Conservation (phyloP, 1,140 invertebrate species). For the Calosoma granatense region DNA sequence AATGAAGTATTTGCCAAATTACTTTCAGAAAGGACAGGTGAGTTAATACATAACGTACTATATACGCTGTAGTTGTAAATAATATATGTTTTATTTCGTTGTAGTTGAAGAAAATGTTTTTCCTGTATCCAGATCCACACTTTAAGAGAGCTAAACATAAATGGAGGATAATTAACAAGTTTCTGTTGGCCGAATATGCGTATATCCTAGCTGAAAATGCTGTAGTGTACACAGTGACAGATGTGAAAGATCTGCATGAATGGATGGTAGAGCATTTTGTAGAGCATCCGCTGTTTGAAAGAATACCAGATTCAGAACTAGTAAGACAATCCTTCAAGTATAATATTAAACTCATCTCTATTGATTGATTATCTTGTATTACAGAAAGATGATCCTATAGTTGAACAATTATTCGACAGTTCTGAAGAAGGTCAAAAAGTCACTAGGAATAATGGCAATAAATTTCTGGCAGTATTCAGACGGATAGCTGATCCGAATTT, state of each 20-base stretch:
- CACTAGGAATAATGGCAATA: constrained; percentile 85
- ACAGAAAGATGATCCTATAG: constrained; percentile 71
- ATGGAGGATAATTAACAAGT: constrained; percentile 96
- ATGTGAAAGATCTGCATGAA: constrained; percentile 93
- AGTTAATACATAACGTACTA: constrained; percentile 16
- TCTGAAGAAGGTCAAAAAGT: constrained; percentile 99
- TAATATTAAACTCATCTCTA: constrained; percentile 16
- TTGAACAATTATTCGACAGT: constrained; percentile 80
- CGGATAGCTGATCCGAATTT: constrained; percentile 49
- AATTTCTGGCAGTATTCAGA: constrained; percentile 85
- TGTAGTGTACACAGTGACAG: constrained; percentile 91
- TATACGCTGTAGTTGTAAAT: not conserved
- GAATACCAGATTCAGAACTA: constrained; percentile 60
- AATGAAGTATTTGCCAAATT: constrained; percentile 98
- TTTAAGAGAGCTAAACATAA: constrained; percentile 99
- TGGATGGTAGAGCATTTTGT: constrained; percentile 95
- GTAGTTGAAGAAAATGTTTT: constrained; percentile 96
- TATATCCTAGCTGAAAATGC: constrained; percentile 80
- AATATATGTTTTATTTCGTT: constrained; percentile 50
- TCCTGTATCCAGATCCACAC: constrained; percentile 99
- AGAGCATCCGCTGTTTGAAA: constrained; percentile 83
- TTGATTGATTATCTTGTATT: constrained; percentile 15
- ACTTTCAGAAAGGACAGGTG: constrained; percentile 89
- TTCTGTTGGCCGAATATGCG: constrained; percentile 91
- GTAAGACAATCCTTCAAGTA: constrained; percentile 39